Percentiles rank a stretch among this genome's conserved stretches.
Evolutionary conservation across 2,888 invertebrate genomes (phyloP).

Genomic region (Tubulanus polymorphus): DNA sequence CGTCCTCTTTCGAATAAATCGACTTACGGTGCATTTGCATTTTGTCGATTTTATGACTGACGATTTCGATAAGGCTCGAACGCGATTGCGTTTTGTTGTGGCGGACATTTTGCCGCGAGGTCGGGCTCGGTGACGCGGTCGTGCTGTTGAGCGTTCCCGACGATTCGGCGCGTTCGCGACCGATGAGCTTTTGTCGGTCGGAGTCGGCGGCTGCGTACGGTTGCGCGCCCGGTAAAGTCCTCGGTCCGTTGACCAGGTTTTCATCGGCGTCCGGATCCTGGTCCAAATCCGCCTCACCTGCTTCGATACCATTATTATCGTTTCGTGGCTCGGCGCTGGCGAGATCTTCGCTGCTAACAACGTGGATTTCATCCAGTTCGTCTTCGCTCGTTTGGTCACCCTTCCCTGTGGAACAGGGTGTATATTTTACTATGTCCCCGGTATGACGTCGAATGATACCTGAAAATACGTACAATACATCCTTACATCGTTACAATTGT

Average conservation of each 20-base stretch:
- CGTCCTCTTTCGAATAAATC: conserved; percentile 66
- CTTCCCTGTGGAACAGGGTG: conserved; percentile 50
- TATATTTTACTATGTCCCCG: conserved; percentile 44
- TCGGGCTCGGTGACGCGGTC: conserved; percentile 55
- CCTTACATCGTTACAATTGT: no score
- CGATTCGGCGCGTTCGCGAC: conserved; percentile 59
- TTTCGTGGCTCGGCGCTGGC: conserved; percentile 56
- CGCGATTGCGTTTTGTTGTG: conserved; percentile 60
- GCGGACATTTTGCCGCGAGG: conserved; percentile 32
- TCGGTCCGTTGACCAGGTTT: conserved; percentile 61
- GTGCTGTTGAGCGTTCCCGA: conserved; percentile 57
- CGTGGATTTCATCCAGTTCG: conserved; percentile 67
- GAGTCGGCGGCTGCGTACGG: conserved; percentile 22
- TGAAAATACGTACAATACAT: no score
- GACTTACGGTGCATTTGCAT: conserved; percentile 56
- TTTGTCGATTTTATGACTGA: conserved; percentile 66
- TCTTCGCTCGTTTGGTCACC: conserved; percentile 45
- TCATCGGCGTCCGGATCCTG: conserved; percentile 7
- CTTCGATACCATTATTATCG: conserved; percentile 14
- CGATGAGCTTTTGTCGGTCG: conserved; percentile 39
- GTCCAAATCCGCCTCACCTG: conserved; percentile 17
- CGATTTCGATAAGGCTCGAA: conserved; percentile 66
- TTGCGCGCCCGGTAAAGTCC: conserved; percentile 59
- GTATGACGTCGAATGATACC: no score
- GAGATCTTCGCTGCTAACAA: conserved; percentile 60